Evolutionary conservation across 1,140 invertebrate genomes (phyloP), one percentile per base, ranked within the genome.

Genomic region (Procambarus virginalis): DNA sequence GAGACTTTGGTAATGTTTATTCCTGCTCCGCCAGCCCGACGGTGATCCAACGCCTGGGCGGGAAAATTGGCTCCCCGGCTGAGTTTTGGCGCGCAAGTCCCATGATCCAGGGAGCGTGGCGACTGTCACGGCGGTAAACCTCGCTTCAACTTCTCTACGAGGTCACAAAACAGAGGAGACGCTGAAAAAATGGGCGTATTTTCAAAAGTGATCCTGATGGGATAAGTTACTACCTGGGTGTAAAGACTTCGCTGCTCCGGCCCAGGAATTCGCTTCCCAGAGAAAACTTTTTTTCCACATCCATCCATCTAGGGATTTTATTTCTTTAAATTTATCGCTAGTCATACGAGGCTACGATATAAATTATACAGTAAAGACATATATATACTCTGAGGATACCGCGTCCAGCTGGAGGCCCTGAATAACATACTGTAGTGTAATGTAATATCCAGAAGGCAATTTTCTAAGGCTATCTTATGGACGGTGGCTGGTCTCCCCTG

Each of bases 161-260:
- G 70, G 84, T 85, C 84, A 77, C 84, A 85, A 85, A 85, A 85
- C 84, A 85, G 84, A 76, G 84, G 64, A 85, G 84, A 85, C 84
- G 84, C 49, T 75, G 73, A 85, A 85, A 85, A 85, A 85, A 85
- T 85, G 84, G 84, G 84, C 73, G 84, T 85, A 85, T 85, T 86
- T 86, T 79, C 77, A 80, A 86, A 80, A 86, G 85, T 86, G 85
- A 86, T 86, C 76, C 76, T 86, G 85, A 86, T 86, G 85, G 85
- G 85, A 86, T 86, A 86, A 86, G 85, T 86, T 86, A 86, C 85
- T 86, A 70, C 77, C 85, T 73, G 55, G 77, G 85, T 49, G 76
- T 86, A 80, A 86, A 80, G 85, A 80, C 76, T 85, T 85, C 34
- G 78, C 73, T 77, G 70, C 51, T 58, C 80, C 55, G 58, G 58